Conservation (phyloP, 1,140 invertebrate species). For the Orussus abietinus region DNA sequence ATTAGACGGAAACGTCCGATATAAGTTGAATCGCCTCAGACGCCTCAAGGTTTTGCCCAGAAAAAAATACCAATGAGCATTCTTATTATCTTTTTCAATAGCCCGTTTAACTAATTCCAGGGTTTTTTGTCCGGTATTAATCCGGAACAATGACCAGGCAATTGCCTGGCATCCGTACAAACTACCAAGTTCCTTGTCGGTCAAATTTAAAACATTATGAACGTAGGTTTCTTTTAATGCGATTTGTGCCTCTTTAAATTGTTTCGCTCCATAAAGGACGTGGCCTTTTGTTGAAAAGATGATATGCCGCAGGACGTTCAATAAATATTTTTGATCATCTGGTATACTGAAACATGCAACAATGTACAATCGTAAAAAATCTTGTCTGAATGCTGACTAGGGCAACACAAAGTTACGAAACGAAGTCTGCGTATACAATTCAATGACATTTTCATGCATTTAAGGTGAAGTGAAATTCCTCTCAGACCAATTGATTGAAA, state of each 20-base stretch:
- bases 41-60: neutral
- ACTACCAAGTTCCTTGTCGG: neutral
- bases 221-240: neutral
- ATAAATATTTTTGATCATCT: constrained; percentile 1
- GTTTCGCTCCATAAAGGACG: neutral
- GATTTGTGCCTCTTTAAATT: neutral
- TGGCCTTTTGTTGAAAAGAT: neutral
- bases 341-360: neutral
- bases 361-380: neutral
- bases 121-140: neutral
- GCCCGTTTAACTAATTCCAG: neutral
- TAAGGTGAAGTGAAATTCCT: too few relatives aligned
- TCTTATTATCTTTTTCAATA: neutral
- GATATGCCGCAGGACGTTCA: neutral
- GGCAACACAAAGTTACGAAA: too few relatives aligned
- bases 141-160: neutral
- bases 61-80: neutral
- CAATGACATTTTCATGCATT: neutral
- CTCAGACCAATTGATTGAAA: too few relatives aligned
- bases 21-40: neutral
- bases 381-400: neutral
- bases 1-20: neutral
- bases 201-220: neutral
- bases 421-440: neutral
- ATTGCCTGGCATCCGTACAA: neutral